Conservation (phyloP, 1,140 invertebrate genomes). For the Achatina immaculata region DNA sequence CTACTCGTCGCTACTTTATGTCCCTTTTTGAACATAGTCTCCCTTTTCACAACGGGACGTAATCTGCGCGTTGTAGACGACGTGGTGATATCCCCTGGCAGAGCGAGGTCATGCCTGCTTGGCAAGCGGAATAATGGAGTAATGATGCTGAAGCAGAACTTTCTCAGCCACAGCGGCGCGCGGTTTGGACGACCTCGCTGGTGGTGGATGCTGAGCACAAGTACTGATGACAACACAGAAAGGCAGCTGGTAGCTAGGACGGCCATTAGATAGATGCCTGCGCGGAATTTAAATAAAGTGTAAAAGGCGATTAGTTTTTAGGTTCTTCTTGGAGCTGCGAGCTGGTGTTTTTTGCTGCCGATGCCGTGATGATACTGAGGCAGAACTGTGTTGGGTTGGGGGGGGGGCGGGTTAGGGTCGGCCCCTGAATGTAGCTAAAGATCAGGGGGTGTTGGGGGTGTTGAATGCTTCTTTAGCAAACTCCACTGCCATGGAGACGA, state of each 20-base stretch:
- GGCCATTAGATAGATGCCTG: conserved; percentile 66
- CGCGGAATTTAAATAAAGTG: not conserved
- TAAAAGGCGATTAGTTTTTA: too few relatives aligned
- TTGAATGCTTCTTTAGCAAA: too few relatives aligned
- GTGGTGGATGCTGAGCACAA: conserved; percentile 62
- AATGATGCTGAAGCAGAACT: conserved; percentile 43
- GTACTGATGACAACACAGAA: conserved; percentile 63
- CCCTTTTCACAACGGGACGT: not conserved
- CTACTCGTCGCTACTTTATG: not conserved
- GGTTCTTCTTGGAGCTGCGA: too few relatives aligned
- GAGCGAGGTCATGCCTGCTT: not conserved
- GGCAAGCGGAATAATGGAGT: conserved; percentile 19
- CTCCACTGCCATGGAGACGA: too few relatives aligned
- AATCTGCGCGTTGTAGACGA: not conserved
- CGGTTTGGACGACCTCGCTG: conserved; percentile 54
- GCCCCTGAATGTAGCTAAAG: too few relatives aligned
- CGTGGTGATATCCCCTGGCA: not conserved
- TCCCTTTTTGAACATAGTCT: conserved; percentile 7
- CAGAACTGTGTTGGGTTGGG: too few relatives aligned
- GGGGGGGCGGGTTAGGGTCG: too few relatives aligned
- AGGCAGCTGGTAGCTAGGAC: conserved; percentile 62
- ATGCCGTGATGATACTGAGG: too few relatives aligned
- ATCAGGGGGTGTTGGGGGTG: too few relatives aligned
- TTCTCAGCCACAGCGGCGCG: conserved; percentile 51
- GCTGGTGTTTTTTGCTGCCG: too few relatives aligned